phyloP scores from a whole-genome alignment of 2,797 vertebrate species.

The Protonibea diacanthus region DNA sequence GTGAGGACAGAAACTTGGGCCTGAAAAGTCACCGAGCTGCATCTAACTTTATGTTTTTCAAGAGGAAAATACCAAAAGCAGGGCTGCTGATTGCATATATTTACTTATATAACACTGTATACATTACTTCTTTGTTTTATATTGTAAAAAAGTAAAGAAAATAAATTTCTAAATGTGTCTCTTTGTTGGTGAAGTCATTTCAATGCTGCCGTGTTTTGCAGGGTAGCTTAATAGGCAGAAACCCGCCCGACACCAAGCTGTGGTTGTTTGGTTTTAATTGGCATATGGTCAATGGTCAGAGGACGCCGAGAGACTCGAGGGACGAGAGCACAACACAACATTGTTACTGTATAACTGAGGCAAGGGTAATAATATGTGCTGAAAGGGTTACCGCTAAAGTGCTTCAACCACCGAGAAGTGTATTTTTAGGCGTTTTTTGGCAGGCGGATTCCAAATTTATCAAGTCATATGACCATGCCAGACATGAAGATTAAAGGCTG shows the following conservation, averaged over 20 bases:
- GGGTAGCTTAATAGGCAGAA: not conserved
- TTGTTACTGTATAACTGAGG: not conserved
- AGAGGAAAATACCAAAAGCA: not conserved
- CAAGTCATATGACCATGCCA: not conserved
- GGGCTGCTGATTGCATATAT: too few relatives aligned
- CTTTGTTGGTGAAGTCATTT: not conserved
- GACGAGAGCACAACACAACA: not conserved
- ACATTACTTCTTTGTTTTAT: not conserved
- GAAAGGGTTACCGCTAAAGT: too few relatives aligned
- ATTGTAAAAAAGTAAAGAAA: not conserved
- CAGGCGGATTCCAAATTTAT: not conserved
- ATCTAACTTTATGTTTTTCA: not conserved
- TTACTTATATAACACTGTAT: not conserved
- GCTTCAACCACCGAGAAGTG: not conserved
- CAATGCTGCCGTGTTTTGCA: not conserved
- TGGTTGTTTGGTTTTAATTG: slow-evolving; percentile 4
- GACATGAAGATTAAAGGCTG: not conserved
- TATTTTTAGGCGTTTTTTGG: not conserved
- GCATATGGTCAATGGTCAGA: not conserved
- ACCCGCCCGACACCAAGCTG: not conserved
- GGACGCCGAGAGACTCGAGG: not conserved
- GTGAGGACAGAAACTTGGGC: not conserved
- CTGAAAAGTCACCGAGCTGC: not conserved
- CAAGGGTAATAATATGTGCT: not conserved
- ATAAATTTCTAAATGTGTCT: not conserved